A percentile compares a stretch with the other conserved stretches of the same genome.
phyloP scores from a whole-genome alignment of 64 coral and sea anemone species.

The Dendronephthya gigantea region DNA sequence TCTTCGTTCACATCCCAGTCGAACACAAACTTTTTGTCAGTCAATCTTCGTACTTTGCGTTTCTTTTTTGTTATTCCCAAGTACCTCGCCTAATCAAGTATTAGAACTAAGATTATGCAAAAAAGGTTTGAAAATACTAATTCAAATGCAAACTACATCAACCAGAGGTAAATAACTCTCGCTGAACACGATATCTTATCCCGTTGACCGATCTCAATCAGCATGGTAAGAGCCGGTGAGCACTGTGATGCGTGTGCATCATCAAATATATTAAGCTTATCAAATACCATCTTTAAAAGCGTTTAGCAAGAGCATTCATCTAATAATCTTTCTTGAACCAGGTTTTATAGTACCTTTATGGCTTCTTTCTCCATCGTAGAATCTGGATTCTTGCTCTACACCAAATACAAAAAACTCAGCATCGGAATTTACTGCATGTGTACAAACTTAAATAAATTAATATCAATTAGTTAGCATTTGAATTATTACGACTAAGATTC shows the following conservation, averaged over 20 bases:
- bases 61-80: constrained; percentile 69
- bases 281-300: not conserved
- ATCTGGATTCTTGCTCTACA: not conserved
- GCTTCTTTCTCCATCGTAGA: not conserved
- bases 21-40: constrained; percentile 95
- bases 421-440: too few species aligned
- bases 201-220: too few species aligned
- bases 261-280: too few species aligned
- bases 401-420: not conserved
- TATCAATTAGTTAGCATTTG: too few species aligned
- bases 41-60: constrained; percentile 74
- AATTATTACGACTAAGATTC: too few species aligned
- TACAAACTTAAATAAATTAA: too few species aligned
- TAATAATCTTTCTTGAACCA: too few species aligned
- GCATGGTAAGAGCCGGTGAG: too few species aligned
- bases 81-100: constrained; percentile 58
- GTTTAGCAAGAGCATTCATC: too few species aligned
- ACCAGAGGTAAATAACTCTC: not conserved
- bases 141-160: not conserved
- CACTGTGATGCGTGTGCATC: too few species aligned
- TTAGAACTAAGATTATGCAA: too few species aligned
- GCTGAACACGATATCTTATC: too few species aligned
- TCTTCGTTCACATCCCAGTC: constrained; percentile 95
- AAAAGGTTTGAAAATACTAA: not conserved
- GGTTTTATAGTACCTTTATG: not conserved